These are phyloP conservation scores for Kradibia gibbosae DNA, from an alignment of 1,140 invertebrate species.

Conservation along the genomic window DNA sequence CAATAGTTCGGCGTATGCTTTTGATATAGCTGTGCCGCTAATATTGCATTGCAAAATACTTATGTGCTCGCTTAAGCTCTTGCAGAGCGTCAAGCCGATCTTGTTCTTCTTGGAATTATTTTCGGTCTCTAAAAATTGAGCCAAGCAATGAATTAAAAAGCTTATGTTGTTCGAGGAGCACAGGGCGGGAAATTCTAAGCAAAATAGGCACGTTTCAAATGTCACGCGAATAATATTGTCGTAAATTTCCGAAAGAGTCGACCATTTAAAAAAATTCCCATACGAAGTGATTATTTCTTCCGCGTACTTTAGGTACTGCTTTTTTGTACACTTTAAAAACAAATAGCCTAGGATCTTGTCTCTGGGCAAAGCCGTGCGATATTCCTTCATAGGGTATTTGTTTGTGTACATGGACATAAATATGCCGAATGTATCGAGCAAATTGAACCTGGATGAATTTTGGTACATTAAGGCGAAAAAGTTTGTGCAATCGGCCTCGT, in stretches of 20 bases:
- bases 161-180: constrained; percentile 43
- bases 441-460: background rate
- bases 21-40: background rate
- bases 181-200: constrained; percentile 55
- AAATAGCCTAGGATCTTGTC: constrained; percentile 31
- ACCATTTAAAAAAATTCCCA: constrained; percentile 50
- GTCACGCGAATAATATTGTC: constrained; percentile 57
- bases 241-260: constrained; percentile 49
- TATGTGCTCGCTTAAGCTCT: background rate
- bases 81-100: background rate
- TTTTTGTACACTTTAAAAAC: constrained; percentile 29
- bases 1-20: constrained; percentile 9
- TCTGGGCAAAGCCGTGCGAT: background rate
- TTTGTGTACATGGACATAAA: background rate
- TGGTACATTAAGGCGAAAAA: background rate
- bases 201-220: constrained; percentile 59
- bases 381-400: constrained; percentile 15
- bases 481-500: background rate
- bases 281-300: constrained; percentile 39
- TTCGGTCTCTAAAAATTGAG: background rate
- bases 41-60: constrained; percentile 12
- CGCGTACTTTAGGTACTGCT: constrained; percentile 32
- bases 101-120: background rate
- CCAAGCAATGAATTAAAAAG: constrained; percentile 50
- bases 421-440: background rate